Conservation (phyloP, 2,113 vertebrate genomes). For the Mirounga angustirostris region DNA sequence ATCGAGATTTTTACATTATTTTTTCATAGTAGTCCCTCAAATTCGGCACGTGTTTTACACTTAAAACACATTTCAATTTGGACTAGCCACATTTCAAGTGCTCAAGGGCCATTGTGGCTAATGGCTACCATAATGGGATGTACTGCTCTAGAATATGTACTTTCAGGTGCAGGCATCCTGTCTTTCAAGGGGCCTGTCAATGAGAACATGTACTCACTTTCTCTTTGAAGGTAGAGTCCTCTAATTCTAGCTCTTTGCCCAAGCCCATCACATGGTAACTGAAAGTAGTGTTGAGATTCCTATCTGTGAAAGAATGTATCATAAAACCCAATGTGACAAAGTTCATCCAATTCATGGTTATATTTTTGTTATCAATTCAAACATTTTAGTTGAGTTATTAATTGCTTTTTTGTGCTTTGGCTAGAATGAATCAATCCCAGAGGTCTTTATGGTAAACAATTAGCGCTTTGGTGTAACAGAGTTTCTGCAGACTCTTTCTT, state of each 20-base stretch:
- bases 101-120: not conserved
- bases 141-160: not conserved
- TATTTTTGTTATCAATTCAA: not conserved
- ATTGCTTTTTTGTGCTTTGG: not conserved
- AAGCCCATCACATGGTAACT: not conserved
- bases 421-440: not conserved
- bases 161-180: not conserved
- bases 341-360: not conserved
- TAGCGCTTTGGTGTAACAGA: not conserved
- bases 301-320: not conserved
- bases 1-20: not conserved
- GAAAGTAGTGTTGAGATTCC: not conserved
- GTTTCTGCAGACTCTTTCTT: not conserved
- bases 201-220: fast-evolving
- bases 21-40: not conserved
- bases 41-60: not conserved
- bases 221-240: not conserved
- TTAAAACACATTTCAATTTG: not conserved
- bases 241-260: not conserved
- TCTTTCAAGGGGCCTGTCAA: not conserved
- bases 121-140: not conserved
- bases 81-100: not conserved
- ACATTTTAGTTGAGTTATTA: not conserved
- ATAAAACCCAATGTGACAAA: not conserved
- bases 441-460: not conserved